These are phyloP conservation scores for Poeciliopsis turneri DNA, from an alignment of 2,797 vertebrate species.

Conservation along the genomic window DNA sequence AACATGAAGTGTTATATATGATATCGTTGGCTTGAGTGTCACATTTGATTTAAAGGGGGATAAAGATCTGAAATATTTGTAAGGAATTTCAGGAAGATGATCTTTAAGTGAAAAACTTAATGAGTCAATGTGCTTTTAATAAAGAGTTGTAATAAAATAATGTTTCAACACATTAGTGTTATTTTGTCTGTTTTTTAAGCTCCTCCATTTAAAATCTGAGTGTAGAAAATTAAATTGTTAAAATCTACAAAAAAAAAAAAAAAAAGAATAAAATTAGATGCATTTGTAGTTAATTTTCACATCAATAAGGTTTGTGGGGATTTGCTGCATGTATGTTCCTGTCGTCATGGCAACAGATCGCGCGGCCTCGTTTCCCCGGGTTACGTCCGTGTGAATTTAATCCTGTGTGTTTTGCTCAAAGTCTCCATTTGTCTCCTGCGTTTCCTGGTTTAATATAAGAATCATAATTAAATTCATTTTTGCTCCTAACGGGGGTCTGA, in stretches of 20 bases:
- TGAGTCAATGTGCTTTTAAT: background rate
- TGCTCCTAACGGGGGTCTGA: too few relatives aligned
- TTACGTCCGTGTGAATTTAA: too few relatives aligned
- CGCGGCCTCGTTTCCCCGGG: too few relatives aligned
- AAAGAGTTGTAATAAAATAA: background rate
- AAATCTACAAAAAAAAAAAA: too few relatives aligned
- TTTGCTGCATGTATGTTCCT: too few relatives aligned
- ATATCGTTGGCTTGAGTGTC: background rate
- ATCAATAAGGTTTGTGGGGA: background rate
- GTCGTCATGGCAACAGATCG: too few relatives aligned
- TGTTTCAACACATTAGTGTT: background rate
- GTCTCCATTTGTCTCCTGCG: too few relatives aligned
- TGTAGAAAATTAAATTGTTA: background rate
- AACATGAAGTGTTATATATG: too few relatives aligned
- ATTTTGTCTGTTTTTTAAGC: background rate
- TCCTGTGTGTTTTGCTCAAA: too few relatives aligned
- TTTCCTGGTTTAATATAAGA: too few relatives aligned
- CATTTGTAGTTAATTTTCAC: background rate
- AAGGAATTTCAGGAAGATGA: background rate
- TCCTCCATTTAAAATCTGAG: background rate
- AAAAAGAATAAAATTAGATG: background rate
- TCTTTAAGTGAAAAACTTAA: background rate
- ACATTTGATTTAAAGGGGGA: background rate
- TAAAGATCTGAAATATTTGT: background rate
- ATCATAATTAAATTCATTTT: too few relatives aligned